Conservation (phyloP, 2,888 invertebrate species). For the Meloe dianella region DNA sequence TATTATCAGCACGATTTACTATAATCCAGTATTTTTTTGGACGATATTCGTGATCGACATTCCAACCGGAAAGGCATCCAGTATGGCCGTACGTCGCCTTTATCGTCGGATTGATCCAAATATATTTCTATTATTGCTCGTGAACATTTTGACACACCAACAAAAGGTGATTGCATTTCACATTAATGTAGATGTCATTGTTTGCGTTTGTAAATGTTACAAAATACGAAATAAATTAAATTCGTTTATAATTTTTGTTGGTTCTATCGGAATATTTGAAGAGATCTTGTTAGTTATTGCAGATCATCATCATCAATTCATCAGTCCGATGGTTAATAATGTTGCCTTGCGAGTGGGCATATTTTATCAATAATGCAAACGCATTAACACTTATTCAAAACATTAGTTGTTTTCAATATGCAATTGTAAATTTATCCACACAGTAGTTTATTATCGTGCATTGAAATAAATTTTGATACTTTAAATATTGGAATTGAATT, state of each 20-base stretch:
- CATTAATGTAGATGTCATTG: neutral
- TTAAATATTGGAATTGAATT: constrained; percentile 3
- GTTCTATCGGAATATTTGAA: neutral
- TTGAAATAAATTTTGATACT: neutral
- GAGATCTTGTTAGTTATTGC: neutral
- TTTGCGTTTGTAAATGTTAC: too few species aligned
- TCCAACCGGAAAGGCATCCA: constrained; percentile 34
- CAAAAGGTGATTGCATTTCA: constrained; percentile 30
- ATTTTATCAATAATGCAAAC: neutral
- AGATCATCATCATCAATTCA: neutral
- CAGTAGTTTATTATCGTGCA: neutral
- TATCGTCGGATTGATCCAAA: constrained; percentile 34
- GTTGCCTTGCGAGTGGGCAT: neutral
- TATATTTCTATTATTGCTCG: constrained; percentile 48
- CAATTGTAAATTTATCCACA: neutral
- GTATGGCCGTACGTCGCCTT: constrained; percentile 22
- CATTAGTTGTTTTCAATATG: neutral
- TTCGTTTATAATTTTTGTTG: neutral
- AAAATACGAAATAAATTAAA: neutral
- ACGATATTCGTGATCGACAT: constrained; percentile 25
- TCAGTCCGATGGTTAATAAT: neutral
- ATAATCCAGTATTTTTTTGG: constrained; percentile 29
- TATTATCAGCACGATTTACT: too few species aligned
- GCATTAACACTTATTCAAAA: neutral
- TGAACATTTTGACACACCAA: constrained; percentile 47